Conservation (phyloP, 1,140 invertebrate species). For the Eupristina koningsbergeri region DNA sequence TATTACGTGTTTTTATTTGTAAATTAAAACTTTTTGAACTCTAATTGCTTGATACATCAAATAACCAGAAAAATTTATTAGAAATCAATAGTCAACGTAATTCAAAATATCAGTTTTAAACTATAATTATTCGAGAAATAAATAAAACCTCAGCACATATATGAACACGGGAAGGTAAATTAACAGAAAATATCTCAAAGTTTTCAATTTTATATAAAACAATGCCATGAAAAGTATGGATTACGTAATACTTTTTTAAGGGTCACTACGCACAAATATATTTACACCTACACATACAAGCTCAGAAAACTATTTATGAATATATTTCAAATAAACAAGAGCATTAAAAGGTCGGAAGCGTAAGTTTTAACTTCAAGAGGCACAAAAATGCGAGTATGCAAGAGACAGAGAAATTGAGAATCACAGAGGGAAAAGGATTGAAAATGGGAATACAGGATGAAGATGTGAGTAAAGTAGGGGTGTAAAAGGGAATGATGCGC, state of each 20-base stretch:
- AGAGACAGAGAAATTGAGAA: slow-evolving; percentile 36
- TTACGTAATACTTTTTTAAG: neutral
- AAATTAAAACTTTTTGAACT: no score
- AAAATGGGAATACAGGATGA: neutral
- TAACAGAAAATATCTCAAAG: neutral
- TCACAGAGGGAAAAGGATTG: slow-evolving; percentile 25
- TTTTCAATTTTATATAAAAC: neutral
- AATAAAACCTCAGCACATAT: no score
- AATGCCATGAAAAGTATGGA: slow-evolving; percentile 1
- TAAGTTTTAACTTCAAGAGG: slow-evolving; percentile 71
- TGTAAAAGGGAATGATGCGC: slow-evolving; percentile 46
- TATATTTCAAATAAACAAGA: slow-evolving; percentile 73
- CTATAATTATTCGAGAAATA: no score
- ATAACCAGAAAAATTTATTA: no score
- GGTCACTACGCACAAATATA: neutral
- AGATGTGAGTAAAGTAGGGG: slow-evolving; percentile 15
- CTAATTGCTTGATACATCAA: no score
- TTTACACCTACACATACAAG: neutral
- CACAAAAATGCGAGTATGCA: slow-evolving; percentile 50
- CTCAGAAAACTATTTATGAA: slow-evolving; percentile 66
- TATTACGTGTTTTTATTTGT: no score
- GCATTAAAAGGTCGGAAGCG: slow-evolving; percentile 72
- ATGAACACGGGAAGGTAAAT: neutral
- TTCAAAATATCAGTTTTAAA: no score
- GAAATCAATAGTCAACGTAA: no score